Conservation (phyloP, 2,797 vertebrate species). For the Emydoidea blandingii region DNA sequence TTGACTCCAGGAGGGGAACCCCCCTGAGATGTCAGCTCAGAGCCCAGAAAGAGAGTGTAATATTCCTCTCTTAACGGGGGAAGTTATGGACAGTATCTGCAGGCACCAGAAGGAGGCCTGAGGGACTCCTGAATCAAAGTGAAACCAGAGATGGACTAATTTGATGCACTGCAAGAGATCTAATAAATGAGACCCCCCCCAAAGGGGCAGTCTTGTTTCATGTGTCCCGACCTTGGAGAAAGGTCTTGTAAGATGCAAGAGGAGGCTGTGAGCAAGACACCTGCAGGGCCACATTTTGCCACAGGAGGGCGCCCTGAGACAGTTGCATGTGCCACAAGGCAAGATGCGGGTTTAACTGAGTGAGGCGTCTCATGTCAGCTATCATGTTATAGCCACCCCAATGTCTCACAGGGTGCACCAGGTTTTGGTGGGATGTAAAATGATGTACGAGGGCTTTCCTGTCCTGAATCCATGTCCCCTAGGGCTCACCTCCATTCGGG, state of each 20-base stretch:
- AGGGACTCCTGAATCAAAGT: background rate
- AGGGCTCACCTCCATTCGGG: too few relatives aligned
- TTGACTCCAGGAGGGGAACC: too few relatives aligned
- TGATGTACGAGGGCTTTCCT: background rate
- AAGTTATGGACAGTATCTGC: too few relatives aligned
- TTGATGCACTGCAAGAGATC: too few relatives aligned
- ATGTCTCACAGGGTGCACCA: background rate
- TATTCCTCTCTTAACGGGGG: too few relatives aligned
- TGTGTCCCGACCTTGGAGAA: too few relatives aligned
- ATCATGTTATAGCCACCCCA: background rate
- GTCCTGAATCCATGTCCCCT: background rate
- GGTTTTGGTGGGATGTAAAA: background rate
- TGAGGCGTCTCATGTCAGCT: background rate
- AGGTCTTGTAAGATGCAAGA: too few relatives aligned
- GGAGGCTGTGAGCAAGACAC: background rate
- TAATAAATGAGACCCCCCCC: too few relatives aligned
- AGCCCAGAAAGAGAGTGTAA: too few relatives aligned
- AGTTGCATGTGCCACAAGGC: background rate
- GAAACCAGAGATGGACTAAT: background rate
- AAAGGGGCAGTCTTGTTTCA: too few relatives aligned
- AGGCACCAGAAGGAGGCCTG: too few relatives aligned
- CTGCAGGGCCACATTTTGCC: background rate
- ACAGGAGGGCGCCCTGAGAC: background rate
- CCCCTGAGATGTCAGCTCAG: too few relatives aligned
- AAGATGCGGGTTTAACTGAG: background rate